A percentile compares a stretch with the other conserved stretches of the same genome.
Evolutionary conservation across 1,140 invertebrate species (phyloP).

Genomic region (Monomorium pharaonis): DNA sequence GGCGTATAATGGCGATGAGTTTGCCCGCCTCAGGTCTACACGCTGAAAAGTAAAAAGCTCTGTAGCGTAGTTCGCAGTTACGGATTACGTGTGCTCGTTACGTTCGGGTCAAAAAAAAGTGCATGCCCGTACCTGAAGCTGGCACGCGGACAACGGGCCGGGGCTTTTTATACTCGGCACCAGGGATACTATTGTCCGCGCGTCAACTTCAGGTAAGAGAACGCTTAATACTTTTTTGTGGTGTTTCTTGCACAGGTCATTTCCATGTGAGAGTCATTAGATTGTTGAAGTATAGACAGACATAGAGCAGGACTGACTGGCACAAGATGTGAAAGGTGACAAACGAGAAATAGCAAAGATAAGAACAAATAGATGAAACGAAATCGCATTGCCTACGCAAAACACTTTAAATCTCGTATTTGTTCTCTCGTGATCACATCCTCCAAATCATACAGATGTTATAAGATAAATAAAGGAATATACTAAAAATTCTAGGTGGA

Average conservation of each 20-base stretch:
- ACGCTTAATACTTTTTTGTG: slow-evolving; percentile 58
- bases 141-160: slow-evolving; percentile 65
- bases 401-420: not conserved
- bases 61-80: slow-evolving; percentile 42
- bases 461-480: not conserved
- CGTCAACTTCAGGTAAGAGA: slow-evolving; percentile 67
- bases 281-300: slow-evolving; percentile 33
- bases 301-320: not conserved
- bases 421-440: no score
- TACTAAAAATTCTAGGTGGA: not conserved
- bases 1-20: slow-evolving; percentile 38
- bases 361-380: not conserved
- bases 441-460: not conserved
- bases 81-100: slow-evolving; percentile 57
- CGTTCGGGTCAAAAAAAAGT: slow-evolving; percentile 58
- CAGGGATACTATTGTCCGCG: slow-evolving; percentile 59
- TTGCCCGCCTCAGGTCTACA: slow-evolving; percentile 38
- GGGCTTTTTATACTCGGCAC: slow-evolving; percentile 50
- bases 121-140: slow-evolving; percentile 64
- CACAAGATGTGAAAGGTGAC: slow-evolving; percentile 1
- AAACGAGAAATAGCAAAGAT: not conserved
- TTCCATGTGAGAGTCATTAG: slow-evolving; percentile 52
- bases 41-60: slow-evolving; percentile 56
- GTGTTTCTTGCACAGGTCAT: slow-evolving; percentile 1
- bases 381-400: not conserved